Evolutionary conservation across 2,113 vertebrate species (phyloP).

Genomic region (Bos javanicus): DNA sequence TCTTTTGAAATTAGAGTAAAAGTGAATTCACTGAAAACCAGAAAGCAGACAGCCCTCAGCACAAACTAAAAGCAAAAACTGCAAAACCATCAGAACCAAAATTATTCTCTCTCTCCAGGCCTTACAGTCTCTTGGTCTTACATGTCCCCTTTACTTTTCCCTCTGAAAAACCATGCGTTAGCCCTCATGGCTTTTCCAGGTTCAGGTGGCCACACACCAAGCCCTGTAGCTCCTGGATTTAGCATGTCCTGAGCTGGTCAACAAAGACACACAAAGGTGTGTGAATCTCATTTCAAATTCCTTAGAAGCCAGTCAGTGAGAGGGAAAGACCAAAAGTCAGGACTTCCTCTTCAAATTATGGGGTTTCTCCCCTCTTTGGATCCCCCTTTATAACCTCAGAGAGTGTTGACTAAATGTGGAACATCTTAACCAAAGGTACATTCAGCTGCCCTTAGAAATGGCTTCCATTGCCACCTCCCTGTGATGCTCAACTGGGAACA

Average conservation of each 20-base stretch:
- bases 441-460: background rate
- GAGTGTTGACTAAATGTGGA: background rate
- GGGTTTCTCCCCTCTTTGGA: background rate
- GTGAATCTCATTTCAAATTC: background rate
- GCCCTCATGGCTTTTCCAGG: background rate
- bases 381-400: background rate
- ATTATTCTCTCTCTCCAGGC: background rate
- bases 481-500: background rate
- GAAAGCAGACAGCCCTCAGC: background rate
- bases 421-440: background rate
- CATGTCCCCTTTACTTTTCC: background rate
- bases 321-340: background rate
- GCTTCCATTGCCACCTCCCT: background rate
- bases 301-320: background rate
- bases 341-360: background rate
- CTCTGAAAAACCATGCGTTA: background rate
- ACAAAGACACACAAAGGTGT: background rate
- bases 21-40: background rate
- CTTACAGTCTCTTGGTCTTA: background rate
- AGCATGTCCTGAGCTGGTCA: background rate
- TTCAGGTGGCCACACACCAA: background rate
- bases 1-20: background rate
- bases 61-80: background rate
- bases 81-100: background rate
- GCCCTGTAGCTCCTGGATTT: background rate